A percentile compares a stretch with the other conserved stretches of the same genome.
Conservation (phyloP, 2,113 vertebrate species). For the Columba janthina region DNA sequence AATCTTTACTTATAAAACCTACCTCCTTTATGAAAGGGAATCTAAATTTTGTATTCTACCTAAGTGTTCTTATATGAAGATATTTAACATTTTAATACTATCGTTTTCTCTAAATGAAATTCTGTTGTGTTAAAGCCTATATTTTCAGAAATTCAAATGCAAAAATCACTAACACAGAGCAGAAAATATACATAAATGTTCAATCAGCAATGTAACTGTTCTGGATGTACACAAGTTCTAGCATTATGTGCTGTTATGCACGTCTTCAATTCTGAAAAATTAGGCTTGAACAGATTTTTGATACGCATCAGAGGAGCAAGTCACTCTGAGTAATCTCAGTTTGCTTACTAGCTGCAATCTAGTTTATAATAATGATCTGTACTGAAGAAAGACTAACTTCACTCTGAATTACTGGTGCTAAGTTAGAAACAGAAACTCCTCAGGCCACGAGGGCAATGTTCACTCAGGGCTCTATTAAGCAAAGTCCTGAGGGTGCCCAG, state of each 20-base stretch:
- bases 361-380: background rate
- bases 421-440: background rate
- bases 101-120: background rate
- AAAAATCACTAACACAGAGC: background rate
- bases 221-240: background rate
- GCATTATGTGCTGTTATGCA: accelerated
- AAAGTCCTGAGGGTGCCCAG: background rate
- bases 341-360: background rate
- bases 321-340: background rate
- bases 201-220: background rate
- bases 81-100: background rate
- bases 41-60: background rate
- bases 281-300: conserved; percentile 13
- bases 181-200: background rate
- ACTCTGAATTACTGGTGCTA: background rate
- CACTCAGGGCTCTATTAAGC: conserved; percentile 18
- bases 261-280: conserved; percentile 4
- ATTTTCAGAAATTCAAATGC: conserved; percentile 22
- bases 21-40: background rate
- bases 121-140: background rate
- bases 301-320: background rate
- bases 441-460: background rate
- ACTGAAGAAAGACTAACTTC: background rate
- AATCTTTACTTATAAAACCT: background rate
- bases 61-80: background rate